A percentile compares a stretch with the other conserved stretches of the same genome.
Evolutionary conservation across 2,888 invertebrate genomes (phyloP).

Genomic region (Hyles lineata): DNA sequence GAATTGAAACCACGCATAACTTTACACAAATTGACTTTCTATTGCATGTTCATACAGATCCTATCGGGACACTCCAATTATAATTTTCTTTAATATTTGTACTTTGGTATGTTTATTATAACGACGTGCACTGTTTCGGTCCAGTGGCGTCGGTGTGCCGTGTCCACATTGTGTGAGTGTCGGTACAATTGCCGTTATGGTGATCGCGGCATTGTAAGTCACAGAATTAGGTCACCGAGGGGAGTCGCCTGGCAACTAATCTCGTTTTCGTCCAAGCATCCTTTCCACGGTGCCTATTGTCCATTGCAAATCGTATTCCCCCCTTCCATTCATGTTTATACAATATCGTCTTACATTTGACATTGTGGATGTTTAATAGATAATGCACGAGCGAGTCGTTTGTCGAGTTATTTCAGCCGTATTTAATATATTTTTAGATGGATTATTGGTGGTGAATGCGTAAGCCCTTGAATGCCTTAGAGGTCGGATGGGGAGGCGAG

Average conservation of each 20-base stretch:
- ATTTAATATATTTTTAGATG: background rate
- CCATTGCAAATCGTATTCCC: background rate
- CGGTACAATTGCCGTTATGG: background rate
- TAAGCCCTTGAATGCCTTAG: constrained; percentile 46
- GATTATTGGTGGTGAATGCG: constrained; percentile 2
- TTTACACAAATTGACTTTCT: background rate
- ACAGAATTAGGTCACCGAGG: constrained; percentile 9
- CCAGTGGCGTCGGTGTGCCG: background rate
- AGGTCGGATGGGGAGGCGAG: constrained; percentile 73
- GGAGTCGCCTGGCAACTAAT: background rate
- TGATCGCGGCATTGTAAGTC: constrained; percentile 12
- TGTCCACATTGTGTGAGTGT: background rate
- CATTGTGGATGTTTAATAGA: background rate
- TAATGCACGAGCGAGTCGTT: background rate
- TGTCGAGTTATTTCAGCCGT: background rate
- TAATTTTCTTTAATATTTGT: background rate
- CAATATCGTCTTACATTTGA: background rate
- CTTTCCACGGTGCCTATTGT: background rate
- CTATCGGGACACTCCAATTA: background rate
- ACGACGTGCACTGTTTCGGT: no score
- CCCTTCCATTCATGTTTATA: background rate
- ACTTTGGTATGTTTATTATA: background rate
- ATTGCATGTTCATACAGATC: background rate
- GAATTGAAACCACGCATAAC: background rate
- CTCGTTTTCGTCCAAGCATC: background rate